Base-by-base conservation (phyloP, 2,797 vertebrate species). In the Lithobates sylvaticus region DNA sequence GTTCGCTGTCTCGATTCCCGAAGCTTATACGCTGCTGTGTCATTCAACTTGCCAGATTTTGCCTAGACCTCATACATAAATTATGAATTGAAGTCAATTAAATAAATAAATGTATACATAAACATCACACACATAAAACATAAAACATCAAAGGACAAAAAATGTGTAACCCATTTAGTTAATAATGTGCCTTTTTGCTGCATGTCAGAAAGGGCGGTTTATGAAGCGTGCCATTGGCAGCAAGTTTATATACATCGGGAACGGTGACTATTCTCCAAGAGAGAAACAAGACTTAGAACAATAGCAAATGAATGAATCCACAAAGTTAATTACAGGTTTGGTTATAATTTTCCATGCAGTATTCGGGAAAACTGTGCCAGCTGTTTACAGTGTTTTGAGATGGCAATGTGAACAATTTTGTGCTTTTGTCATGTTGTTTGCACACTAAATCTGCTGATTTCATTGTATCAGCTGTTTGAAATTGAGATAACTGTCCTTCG, bases 241-340 rank as follows among this genome's bases (percentile, higher is more conserved):
- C 23, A 29, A 76, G 78, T 81, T 86, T 67, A 42, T 82, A 71
- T 18, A 72, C 67, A 86, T 65, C 34, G n/a, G 4, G 29, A 76
- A 71, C 29, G 23, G 39, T 81, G 23, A 64, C 68, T 65, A 18
- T 71, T 34, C 82, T 76, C 64, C 34, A 27, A 68, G 23, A 76
- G 47, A 77, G 36, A 82, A 70, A 82, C 34, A 47, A 1, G 34
- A 44, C 71, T 64, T 71, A 27, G 44, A 81, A 86, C 78, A 86
- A 77, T 64, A 77, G 73, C 47, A 44, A 58, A 76, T 54, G 7
- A 67, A 77, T 23, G 81, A 32, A 86, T 75, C 78, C 73, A 18
- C 27, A 26, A 29, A 83, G 79, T 70, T 86, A 86, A 86, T 83
- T 83, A 83, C 80, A 83, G 79, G 79, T 81, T 86, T 78, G 36